Evolutionary conservation across 2,797 vertebrate genomes (phyloP), one percentile per base, ranked within the genome.

Genomic region (Rhodeus uyekii): DNA sequence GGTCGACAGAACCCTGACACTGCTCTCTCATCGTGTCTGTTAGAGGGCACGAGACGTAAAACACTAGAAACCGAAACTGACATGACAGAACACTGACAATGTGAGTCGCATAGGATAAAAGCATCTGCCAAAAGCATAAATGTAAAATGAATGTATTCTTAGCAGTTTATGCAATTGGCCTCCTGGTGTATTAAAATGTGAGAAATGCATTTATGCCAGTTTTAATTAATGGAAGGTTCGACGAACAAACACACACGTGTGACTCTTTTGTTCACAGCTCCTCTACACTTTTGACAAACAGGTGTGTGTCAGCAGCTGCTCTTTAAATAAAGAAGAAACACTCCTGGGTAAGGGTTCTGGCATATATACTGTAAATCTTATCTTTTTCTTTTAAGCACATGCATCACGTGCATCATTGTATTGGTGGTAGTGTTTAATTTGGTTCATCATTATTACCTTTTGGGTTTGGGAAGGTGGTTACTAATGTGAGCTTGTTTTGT

Each of bases 241-340:
- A 12, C 38, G 60, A 24, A 67, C n/a, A 48, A 24, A 67, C n/a
- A 48, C 71, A 18, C 8, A 60, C 10, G 34, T 32, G 36, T 44
- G 5, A 82, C 83, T 22, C 86, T 27, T 91, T 86, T 89, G 81
- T 90, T 89, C 86, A 68, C 88, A 99, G 98, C 94, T 96, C 86
- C 93, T 99, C 79, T 99, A 98, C 91, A 94, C 93, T 9, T 98
- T 99, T 92, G 97, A 99, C 92, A 96, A 94, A 93, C 94, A 96
- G 88, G 93, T 98, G 83, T 92, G 87, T 88, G 93, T 98, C 86
- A 94, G 96, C 94, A 98, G 97, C 91, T 97, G 97, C 87, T 99
- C 98, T 0, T 84, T 99, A 87, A 99, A 99, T 92, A 93, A 87
- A 75, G 97, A 97, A 88, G 98, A 93, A 90, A 98, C 97, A 0